Conservation (phyloP, 2,797 vertebrate genomes). For the Peromyscus attwateri region DNA sequence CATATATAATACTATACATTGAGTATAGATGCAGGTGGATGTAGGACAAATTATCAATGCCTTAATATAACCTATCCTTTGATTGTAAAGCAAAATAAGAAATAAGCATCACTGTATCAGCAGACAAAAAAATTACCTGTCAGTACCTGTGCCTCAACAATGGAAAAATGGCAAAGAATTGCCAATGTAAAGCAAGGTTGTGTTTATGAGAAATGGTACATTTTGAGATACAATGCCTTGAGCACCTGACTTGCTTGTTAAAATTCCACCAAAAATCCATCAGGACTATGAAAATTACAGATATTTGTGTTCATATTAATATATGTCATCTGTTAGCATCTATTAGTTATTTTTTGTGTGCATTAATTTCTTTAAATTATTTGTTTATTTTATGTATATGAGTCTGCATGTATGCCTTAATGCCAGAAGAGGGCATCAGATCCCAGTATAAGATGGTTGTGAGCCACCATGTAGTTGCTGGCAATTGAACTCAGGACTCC, state of each 20-base stretch:
- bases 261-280: conserved; percentile 20
- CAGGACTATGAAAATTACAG: not conserved
- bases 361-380: not conserved
- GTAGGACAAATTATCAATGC: not conserved
- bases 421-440: too few relatives aligned
- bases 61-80: not conserved
- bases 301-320: not conserved
- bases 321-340: not conserved
- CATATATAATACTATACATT: not conserved
- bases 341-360: not conserved
- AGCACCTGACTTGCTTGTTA: conserved; percentile 46
- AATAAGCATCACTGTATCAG: not conserved
- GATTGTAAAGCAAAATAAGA: conserved; percentile 7
- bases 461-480: too few relatives aligned
- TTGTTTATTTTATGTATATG: too few relatives aligned
- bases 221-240: conserved; percentile 45
- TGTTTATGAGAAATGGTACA: conserved; percentile 52
- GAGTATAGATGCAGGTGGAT: not conserved
- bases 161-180: not conserved
- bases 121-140: conserved; percentile 38
- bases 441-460: too few relatives aligned
- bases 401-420: too few relatives aligned
- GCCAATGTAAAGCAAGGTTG: not conserved
- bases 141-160: not conserved
- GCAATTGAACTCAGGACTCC: too few relatives aligned